Evolutionary conservation across 1,140 invertebrate species (phyloP).

Genomic region (Nymphalis io): DNA sequence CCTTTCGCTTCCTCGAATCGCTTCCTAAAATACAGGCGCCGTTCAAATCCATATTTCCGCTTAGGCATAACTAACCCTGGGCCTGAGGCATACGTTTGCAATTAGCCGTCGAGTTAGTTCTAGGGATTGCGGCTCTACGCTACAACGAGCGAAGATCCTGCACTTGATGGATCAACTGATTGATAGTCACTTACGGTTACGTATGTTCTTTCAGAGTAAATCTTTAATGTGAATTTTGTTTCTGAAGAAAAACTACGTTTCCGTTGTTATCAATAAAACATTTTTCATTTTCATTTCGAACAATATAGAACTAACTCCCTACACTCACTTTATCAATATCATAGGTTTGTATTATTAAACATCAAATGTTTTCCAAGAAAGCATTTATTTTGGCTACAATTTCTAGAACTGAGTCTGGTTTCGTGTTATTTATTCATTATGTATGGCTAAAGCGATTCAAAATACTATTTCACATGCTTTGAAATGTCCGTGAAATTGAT

Average conservation of each 20-base stretch:
- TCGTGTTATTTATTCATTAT: conserved; percentile 18
- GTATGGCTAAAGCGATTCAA: conserved; percentile 10
- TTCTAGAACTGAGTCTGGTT: conserved; percentile 7
- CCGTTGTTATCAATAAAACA: too few relatives aligned
- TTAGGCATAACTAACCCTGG: conserved; percentile 51
- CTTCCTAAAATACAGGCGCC: conserved; percentile 78
- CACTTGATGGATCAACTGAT: conserved; percentile 53
- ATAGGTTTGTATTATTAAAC: too few relatives aligned
- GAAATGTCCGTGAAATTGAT: conserved; percentile 12
- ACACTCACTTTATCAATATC: too few relatives aligned
- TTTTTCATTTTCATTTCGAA: too few relatives aligned
- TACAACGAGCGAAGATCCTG: conserved; percentile 75
- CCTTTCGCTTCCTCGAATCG: conserved; percentile 70
- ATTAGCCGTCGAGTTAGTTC: conserved; percentile 46
- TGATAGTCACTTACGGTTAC: conserved; percentile 24
- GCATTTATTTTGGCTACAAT: neutral
- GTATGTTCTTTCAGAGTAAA: conserved; percentile 12
- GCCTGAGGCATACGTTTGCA: conserved; percentile 41
- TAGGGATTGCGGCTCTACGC: conserved; percentile 70
- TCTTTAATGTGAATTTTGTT: conserved; percentile 1
- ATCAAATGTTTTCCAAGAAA: neutral
- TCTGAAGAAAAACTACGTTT: neutral
- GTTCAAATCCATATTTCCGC: conserved; percentile 42
- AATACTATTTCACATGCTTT: neutral
- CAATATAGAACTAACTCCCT: too few relatives aligned